A percentile compares a stretch with the other conserved stretches of the same genome.
Evolutionary conservation across 2,888 invertebrate species (phyloP).

Genomic region (Carcina quercana): DNA sequence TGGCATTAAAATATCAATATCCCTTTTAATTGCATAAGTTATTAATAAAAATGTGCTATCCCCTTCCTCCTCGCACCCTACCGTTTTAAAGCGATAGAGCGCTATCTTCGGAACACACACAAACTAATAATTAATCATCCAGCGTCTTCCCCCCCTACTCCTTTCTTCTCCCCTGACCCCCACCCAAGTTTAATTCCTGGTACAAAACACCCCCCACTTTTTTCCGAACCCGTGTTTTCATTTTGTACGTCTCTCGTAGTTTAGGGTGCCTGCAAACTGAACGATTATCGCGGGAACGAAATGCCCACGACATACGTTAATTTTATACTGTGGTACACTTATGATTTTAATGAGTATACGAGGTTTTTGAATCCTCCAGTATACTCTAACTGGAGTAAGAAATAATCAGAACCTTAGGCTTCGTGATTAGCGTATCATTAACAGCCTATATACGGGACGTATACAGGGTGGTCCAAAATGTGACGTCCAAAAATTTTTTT

Average conservation of each 20-base stretch:
- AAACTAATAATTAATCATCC: slow-evolving; percentile 74
- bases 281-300: too few relatives aligned
- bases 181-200: slow-evolving; percentile 64
- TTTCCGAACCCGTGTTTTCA: slow-evolving; percentile 62
- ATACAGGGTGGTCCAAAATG: too few relatives aligned
- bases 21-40: slow-evolving; percentile 26
- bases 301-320: too few relatives aligned
- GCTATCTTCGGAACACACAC: slow-evolving; percentile 66
- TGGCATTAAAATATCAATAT: slow-evolving; percentile 12
- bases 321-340: too few relatives aligned
- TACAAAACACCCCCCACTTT: slow-evolving; percentile 49
- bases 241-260: slow-evolving; percentile 49
- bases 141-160: slow-evolving; percentile 47
- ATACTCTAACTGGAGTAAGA: too few relatives aligned
- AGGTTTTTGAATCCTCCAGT: too few relatives aligned
- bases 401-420: too few relatives aligned
- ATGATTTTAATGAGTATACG: too few relatives aligned
- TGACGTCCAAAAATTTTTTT: too few relatives aligned
- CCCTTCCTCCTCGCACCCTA: slow-evolving; percentile 17
- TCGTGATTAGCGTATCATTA: too few relatives aligned
- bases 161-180: slow-evolving; percentile 25
- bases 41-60: slow-evolving; percentile 29
- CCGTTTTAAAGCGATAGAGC: slow-evolving; percentile 20
- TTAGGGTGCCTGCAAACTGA: slow-evolving; percentile 4
- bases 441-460: too few relatives aligned